These are phyloP conservation scores for Sphyrna mokarran DNA, from an alignment of 2,113 vertebrate species.

Conservation along the genomic window DNA sequence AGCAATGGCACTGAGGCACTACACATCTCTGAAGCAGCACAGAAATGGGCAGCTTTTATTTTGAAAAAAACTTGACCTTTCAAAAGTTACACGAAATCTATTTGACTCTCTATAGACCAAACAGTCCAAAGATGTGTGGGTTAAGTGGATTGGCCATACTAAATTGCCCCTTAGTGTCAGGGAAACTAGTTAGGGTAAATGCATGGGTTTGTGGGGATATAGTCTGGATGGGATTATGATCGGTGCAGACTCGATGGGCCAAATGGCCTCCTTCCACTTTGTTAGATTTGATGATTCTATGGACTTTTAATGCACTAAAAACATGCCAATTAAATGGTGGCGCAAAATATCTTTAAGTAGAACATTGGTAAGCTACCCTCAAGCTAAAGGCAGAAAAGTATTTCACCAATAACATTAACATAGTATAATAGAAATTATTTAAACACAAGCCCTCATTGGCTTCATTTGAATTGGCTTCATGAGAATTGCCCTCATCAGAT, in stretches of 20 bases:
- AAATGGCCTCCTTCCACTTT: no score
- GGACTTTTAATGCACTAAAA: background rate
- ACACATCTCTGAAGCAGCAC: background rate
- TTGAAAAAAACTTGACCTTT: background rate
- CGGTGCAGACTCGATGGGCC: no score
- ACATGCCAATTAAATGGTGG: background rate
- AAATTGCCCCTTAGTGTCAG: no score
- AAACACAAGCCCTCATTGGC: no score
- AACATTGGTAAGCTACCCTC: background rate
- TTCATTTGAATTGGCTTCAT: no score
- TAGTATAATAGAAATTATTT: background rate
- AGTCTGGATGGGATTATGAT: no score
- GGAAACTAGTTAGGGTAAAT: no score
- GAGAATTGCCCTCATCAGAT: background rate
- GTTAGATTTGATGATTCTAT: no score
- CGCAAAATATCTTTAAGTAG: background rate
- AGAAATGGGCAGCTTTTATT: background rate
- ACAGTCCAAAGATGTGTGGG: no score
- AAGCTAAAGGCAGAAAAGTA: background rate
- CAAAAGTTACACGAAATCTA: background rate
- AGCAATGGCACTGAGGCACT: background rate
- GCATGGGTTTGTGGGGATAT: no score
- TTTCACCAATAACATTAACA: background rate
- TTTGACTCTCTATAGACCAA: background rate
- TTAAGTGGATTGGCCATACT: no score